Conservation (phyloP, 2,888 invertebrate genomes). For the Globia sparganii region DNA sequence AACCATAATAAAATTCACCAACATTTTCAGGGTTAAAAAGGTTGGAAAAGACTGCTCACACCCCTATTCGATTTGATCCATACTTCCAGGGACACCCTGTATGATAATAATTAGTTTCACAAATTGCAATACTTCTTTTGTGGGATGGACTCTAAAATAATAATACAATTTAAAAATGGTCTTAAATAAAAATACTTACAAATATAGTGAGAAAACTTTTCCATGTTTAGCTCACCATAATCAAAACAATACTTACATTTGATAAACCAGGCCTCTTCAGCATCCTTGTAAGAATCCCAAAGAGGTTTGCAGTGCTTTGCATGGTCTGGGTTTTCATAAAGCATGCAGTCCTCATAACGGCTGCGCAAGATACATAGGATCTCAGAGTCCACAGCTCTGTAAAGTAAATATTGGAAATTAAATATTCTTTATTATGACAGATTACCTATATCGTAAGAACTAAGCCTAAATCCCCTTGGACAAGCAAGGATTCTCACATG, state of each 20-base stretch:
- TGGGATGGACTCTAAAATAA: neutral
- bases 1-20: no score
- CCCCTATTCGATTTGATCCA: no score
- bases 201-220: neutral
- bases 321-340: slow-evolving; percentile 94
- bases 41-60: no score
- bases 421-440: neutral
- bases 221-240: neutral
- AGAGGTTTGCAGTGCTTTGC: slow-evolving; percentile 92
- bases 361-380: slow-evolving; percentile 95
- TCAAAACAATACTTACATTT: slow-evolving; percentile 93
- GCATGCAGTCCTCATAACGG: slow-evolving; percentile 95
- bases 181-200: neutral
- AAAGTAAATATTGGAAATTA: slow-evolving; percentile 59
- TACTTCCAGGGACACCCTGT: no score
- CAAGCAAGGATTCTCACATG: neutral
- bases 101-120: no score
- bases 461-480: neutral
- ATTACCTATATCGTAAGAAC: neutral
- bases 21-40: no score
- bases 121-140: no score
- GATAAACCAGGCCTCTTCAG: slow-evolving; percentile 96
- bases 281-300: slow-evolving; percentile 93
- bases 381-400: slow-evolving; percentile 95
- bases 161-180: neutral